phyloP scores from a whole-genome alignment of 2,888 invertebrate genomes.

The Zele albiditarsus region DNA sequence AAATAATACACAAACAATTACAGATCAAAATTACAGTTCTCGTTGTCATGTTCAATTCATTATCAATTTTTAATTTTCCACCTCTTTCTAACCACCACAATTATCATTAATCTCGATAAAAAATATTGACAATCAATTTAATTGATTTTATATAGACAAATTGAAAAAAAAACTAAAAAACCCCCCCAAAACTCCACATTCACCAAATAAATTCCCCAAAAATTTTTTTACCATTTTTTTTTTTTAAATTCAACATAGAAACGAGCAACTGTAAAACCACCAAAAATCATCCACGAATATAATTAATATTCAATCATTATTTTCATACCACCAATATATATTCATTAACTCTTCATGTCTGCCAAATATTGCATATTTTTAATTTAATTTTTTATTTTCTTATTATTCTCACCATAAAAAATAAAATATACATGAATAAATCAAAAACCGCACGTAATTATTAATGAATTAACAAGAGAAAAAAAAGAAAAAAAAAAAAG shows the following conservation, averaged over 20 bases:
- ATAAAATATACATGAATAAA: background rate
- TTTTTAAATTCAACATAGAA: conserved; percentile 7
- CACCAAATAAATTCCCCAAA: too few relatives aligned
- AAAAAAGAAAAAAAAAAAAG: background rate
- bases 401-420: background rate
- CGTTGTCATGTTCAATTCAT: conserved; percentile 3
- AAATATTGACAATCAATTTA: too few relatives aligned
- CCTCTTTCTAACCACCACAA: too few relatives aligned
- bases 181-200: too few relatives aligned
- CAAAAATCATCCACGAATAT: background rate
- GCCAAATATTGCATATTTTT: background rate
- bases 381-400: background rate
- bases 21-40: conserved; percentile 16
- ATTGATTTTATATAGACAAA: background rate
- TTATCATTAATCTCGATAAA: too few relatives aligned
- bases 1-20: too few relatives aligned
- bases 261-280: conserved; percentile 7
- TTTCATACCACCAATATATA: background rate
- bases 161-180: too few relatives aligned
- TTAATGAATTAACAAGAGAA: background rate
- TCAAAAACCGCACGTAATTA: background rate
- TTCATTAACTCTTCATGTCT: background rate
- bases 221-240: background rate
- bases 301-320: background rate
- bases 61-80: background rate